Percentiles rank a stretch among this genome's conserved stretches.
Evolutionary conservation across 2,113 vertebrate genomes (phyloP).

Genomic region (Guaruba guarouba): DNA sequence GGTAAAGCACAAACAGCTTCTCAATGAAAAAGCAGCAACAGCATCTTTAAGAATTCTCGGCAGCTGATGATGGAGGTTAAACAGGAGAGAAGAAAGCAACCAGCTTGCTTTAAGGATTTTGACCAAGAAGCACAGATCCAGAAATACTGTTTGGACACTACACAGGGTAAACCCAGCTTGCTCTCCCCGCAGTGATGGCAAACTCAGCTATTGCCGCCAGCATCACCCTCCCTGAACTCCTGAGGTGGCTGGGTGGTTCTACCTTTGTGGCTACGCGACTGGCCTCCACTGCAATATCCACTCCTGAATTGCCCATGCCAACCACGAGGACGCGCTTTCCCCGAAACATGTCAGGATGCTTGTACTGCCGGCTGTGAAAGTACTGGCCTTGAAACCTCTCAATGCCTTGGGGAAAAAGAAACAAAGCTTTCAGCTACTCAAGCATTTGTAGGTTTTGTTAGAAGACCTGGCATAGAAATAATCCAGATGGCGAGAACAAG

Average conservation of each 20-base stretch:
- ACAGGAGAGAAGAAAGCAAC: background rate
- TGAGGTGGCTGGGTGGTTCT: background rate
- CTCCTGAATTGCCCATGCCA: constrained; percentile 87
- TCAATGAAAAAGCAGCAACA: background rate
- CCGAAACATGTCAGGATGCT: constrained; percentile 73
- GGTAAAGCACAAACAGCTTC: fast-evolving
- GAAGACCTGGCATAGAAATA: background rate
- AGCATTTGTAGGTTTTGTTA: background rate
- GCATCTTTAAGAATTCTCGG: background rate
- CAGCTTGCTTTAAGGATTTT: background rate
- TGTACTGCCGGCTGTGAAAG: constrained; percentile 87
- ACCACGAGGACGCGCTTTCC: constrained; percentile 85
- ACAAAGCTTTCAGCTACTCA: background rate
- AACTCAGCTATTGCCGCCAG: background rate
- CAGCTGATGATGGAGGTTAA: background rate
- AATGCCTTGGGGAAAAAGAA: constrained; percentile 71
- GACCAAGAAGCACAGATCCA: background rate
- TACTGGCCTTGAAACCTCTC: constrained; percentile 78
- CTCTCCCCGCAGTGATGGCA: background rate
- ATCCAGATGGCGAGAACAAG: background rate
- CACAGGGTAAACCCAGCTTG: background rate
- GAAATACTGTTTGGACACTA: background rate
- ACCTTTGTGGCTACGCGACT: constrained; percentile 83
- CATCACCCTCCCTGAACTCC: fast-evolving
- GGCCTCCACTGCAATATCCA: constrained; percentile 86